Conservation (phyloP, 1,140 invertebrate species). For the Dinoponera quadriceps region DNA sequence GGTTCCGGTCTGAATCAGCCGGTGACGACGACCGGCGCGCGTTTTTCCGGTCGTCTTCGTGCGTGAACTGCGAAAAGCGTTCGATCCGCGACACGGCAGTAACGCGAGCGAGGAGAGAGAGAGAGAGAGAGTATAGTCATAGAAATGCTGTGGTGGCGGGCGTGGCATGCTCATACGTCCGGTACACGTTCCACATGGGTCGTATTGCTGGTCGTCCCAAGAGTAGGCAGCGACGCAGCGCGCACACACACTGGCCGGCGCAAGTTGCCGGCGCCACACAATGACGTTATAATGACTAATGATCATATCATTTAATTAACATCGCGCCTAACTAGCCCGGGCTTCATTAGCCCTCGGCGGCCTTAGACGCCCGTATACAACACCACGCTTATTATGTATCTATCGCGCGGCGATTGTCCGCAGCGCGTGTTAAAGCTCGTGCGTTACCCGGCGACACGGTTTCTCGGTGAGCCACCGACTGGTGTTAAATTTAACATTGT, state of each 20-base stretch:
- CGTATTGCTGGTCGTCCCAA: constrained; percentile 62
- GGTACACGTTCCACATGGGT: constrained; percentile 74
- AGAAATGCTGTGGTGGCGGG: constrained; percentile 77
- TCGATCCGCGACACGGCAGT: constrained; percentile 1
- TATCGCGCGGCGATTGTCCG: constrained; percentile 81
- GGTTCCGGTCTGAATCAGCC: neutral
- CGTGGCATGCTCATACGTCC: constrained; percentile 75
- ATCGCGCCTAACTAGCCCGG: constrained; percentile 82
- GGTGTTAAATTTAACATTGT: constrained; percentile 83
- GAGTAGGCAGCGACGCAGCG: constrained; percentile 66
- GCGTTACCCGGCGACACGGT: constrained; percentile 82
- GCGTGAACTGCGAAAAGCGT: constrained; percentile 12
- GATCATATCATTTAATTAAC: constrained; percentile 86
- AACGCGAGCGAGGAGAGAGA: constrained; percentile 36
- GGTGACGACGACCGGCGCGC: neutral
- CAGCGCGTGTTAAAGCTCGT: constrained; percentile 80
- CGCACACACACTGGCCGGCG: constrained; percentile 34
- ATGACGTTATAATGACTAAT: constrained; percentile 85
- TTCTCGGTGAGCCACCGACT: constrained; percentile 77
- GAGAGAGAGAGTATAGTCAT: constrained; percentile 71
- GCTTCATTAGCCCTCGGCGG: constrained; percentile 82
- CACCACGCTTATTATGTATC: constrained; percentile 82
- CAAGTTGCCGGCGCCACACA: constrained; percentile 77
- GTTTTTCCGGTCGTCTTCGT: constrained; percentile 18
- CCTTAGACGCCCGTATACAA: constrained; percentile 77